Percentiles rank a stretch among this genome's conserved stretches.
phyloP scores from a whole-genome alignment of 2,797 vertebrate genomes.

The Sebastes jordani region DNA sequence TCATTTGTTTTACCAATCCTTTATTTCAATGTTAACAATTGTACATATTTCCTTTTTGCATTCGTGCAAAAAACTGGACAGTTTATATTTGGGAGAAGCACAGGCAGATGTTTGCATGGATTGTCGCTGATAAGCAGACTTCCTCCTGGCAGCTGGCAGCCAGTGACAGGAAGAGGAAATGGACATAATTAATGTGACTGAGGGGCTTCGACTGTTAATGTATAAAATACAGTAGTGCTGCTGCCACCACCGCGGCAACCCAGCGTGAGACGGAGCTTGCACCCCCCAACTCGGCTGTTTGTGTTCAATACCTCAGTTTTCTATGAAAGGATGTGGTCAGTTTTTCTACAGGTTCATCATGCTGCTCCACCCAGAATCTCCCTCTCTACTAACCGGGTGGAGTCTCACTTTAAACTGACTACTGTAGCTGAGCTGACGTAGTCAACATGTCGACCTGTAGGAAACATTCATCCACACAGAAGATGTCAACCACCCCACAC shows the following conservation, averaged over 20 bases:
- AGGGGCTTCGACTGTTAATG: conserved; percentile 9
- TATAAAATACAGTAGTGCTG: conserved; percentile 11
- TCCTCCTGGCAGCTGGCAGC: conserved; percentile 25
- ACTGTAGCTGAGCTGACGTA: background rate
- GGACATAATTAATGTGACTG: background rate
- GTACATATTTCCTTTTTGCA: background rate
- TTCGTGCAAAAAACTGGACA: conserved; percentile 4
- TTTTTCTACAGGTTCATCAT: background rate
- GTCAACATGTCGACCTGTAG: background rate
- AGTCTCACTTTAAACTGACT: background rate
- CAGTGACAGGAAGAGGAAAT: conserved; percentile 27
- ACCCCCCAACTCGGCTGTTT: background rate
- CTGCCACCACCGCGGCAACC: conserved; percentile 4
- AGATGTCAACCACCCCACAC: background rate
- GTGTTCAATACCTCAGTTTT: conserved; percentile 42
- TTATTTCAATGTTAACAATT: conserved; percentile 22
- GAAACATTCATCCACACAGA: background rate
- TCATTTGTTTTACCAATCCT: background rate
- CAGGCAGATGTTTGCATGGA: background rate
- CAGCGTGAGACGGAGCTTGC: background rate
- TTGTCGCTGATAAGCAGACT: background rate
- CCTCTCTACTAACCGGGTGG: background rate
- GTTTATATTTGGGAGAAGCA: conserved; percentile 1
- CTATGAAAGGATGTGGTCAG: background rate
- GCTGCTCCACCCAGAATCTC: background rate